Base-by-base conservation (phyloP, 2,797 vertebrate genomes). In the Nasua narica region DNA sequence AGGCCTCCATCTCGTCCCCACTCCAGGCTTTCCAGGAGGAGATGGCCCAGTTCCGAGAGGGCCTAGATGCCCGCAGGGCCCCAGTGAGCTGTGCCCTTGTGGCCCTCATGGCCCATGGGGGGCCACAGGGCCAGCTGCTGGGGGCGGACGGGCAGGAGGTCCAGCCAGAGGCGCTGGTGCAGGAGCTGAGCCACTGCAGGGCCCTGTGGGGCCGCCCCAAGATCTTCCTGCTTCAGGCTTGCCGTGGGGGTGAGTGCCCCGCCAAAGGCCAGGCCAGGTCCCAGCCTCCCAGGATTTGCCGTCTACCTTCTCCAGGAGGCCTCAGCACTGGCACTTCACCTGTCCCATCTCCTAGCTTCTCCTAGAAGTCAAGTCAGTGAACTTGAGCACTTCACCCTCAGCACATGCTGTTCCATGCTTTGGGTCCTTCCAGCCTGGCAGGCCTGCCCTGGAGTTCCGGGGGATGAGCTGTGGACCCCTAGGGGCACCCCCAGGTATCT, bases 201-300 rank as follows among this genome's bases (percentile, higher is more conserved):
- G 92, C 35, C 0, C 91, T 98, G 19, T 2, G 1, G 40, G 95
- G 93, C 37, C 0, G 14, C 50, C 97, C 96, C 94, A 98, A 97
- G 95, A 54, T 98, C 81, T 97, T 98, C 89, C 81, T 97, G 91
- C 40, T 97, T n/a, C 96, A 97, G 91, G 95, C 94, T 13, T 98
- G 98, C 87, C 70, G 83, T 2, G 94, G 96, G 11, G 90, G 95
- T 97, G 87, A 97, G 97, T 23, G 15, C 5, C 56, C 29, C 5
- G 2, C 48, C 65, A 13, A 50, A 85, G 43, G 35, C 62, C 11
- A 2, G n/a, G 56, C 37, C 4, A 2, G 10, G 25, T 82, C 14
- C 50, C 12, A 4, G 19, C 27, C 13, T 86, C 50, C 52, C n/a
- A 32, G n/a, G 62, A 69, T 48, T 95, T 58, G 48, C 74, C 54